Evolutionary conservation across 2,113 vertebrate genomes (phyloP).

Genomic region (Cottus gobio): DNA sequence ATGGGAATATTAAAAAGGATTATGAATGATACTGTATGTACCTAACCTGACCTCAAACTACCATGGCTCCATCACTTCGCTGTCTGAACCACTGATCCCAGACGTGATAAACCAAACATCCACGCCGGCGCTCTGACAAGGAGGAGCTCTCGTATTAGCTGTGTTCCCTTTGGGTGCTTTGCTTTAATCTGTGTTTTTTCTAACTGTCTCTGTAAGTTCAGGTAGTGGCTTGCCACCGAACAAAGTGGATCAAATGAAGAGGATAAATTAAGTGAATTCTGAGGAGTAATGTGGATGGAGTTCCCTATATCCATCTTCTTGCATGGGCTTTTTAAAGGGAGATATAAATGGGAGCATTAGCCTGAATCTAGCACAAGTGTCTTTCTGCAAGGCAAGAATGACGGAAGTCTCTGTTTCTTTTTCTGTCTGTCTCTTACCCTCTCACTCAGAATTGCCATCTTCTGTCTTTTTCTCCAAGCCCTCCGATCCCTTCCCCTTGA

Average conservation of each 20-base stretch:
- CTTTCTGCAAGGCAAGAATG: conserved; percentile 22
- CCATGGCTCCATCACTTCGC: conserved; percentile 15
- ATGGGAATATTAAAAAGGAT: conserved; percentile 7
- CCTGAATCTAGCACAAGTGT: conserved; percentile 31
- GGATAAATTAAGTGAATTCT: conserved; percentile 27
- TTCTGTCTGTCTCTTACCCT: conserved; percentile 30
- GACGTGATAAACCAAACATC: conserved; percentile 59
- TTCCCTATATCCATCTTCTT: conserved; percentile 12
- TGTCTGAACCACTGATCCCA: conserved; percentile 44
- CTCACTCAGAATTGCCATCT: conserved; percentile 51
- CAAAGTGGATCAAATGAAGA: conserved; percentile 35
- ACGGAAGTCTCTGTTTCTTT: conserved; percentile 34
- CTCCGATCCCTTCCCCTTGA: conserved; percentile 76
- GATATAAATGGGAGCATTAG: conserved; percentile 53
- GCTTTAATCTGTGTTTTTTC: conserved; percentile 54
- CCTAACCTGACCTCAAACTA: conserved; percentile 20
- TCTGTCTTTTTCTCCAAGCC: conserved; percentile 67
- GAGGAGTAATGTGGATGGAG: not conserved
- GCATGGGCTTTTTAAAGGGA: conserved; percentile 33
- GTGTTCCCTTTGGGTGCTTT: conserved; percentile 29
- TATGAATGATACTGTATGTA: conserved; percentile 7
- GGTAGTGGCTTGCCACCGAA: conserved; percentile 20
- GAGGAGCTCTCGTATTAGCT: conserved; percentile 44
- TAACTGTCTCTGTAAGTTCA: conserved; percentile 46
- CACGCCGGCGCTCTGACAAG: conserved; percentile 54